Base-by-base conservation (phyloP, 37 sponge, comb jelly and placozoan genomes). In the Haliclona indistincta region DNA sequence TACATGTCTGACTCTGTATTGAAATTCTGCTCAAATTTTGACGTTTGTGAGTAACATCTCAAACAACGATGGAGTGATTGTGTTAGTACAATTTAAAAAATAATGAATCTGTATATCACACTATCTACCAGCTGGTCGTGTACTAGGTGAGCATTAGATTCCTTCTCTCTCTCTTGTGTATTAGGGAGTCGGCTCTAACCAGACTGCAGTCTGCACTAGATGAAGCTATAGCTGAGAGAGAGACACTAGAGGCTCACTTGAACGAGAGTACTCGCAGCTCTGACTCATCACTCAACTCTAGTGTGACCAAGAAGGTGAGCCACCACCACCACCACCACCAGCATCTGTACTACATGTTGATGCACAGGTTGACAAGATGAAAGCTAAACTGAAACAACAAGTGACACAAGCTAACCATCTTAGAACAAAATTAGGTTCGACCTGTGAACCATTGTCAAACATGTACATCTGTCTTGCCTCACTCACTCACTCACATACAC, bases 371-470 rank as follows among this genome's bases (percentile, higher is more conserved):
- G 64, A 62, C 3, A 43, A 65, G 34, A n/a, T 77, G 54, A 42
- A 35, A 37, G 26, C 28, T 3, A 63, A 63, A 47, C 43, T 85
- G 29, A 78, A 73, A 22, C 3, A 0, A n/a, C 74, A 78, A 28
- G 53, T 32, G 7, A 68, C 26, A 29, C 74, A 89, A 60, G 56
- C 45, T 28, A 79, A 89, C 84, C 79, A 73, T 38, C 51, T 83
- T 37, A 45, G 90, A 63, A 49, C 79, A 3, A 83, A 75, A 68
- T 76, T 89, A 75, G 90, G 87, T 87, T 0, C 2, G 73, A 38
- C 20, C n/a, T 66, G 28, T 5, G 43, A 2, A 54, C 13, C 38
- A 15, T 34, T 30, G 13, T 47, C 8, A 47, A 17, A 47, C 13
- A 8, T 47, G 49, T n/a, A n/a, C n/a, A n/a, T n/a, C n/a, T n/a